phyloP scores from a whole-genome alignment of 1,140 invertebrate species.

The Stegodyphus mimosarum region DNA sequence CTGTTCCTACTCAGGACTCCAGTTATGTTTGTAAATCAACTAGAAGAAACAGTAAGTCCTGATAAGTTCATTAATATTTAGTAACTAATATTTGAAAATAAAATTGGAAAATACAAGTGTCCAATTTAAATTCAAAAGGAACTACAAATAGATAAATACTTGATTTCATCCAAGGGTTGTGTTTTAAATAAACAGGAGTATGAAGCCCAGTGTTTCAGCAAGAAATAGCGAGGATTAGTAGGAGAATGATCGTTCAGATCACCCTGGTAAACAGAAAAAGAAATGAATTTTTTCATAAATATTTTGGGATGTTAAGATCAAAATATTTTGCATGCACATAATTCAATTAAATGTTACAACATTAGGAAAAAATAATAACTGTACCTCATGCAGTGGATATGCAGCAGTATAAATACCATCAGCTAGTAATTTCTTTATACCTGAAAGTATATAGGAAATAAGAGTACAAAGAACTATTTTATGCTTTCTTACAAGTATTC shows the following conservation, averaged over 20 bases:
- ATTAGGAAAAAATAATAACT: slow-evolving; percentile 65
- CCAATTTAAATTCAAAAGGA: too few relatives aligned
- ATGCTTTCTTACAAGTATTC: too few relatives aligned
- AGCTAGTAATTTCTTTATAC: slow-evolving; percentile 83
- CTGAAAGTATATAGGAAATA: slow-evolving; percentile 76
- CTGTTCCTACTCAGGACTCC: too few relatives aligned
- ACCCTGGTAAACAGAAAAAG: slow-evolving; percentile 42
- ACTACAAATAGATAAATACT: slow-evolving; percentile 63
- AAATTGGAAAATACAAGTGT: too few relatives aligned
- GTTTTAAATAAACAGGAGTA: slow-evolving; percentile 88
- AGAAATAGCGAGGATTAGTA: slow-evolving; percentile 67
- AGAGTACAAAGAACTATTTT: not conserved
- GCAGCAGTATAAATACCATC: slow-evolving; percentile 84
- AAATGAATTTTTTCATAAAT: not conserved
- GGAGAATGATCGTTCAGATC: slow-evolving; percentile 42
- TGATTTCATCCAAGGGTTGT: slow-evolving; percentile 88
- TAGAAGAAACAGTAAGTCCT: too few relatives aligned
- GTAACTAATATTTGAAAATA: too few relatives aligned
- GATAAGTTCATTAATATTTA: too few relatives aligned
- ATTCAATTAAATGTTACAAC: not conserved
- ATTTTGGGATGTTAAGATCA: not conserved
- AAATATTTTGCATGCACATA: not conserved
- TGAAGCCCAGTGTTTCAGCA: slow-evolving; percentile 91
- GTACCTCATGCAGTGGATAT: slow-evolving; percentile 91
- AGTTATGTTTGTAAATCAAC: too few relatives aligned